Evolutionary conservation across 2,797 vertebrate species (phyloP).

Genomic region (Typhlichthys eigenmanni): DNA sequence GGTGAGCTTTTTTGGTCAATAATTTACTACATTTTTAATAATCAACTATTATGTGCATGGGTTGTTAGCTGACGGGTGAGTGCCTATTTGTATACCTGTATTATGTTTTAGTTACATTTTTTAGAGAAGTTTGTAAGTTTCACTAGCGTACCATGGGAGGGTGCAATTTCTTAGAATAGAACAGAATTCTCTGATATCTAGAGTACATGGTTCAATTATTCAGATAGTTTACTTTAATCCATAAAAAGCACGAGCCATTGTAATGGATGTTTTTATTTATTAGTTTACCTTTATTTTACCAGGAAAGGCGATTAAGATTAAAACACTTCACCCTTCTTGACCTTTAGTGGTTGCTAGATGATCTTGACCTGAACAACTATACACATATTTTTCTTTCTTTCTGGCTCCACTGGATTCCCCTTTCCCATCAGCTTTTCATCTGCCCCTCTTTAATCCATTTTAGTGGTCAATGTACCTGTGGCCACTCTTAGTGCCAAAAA

Average conservation of each 20-base stretch:
- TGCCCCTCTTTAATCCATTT: constrained; percentile 47
- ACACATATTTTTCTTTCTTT: constrained; percentile 33
- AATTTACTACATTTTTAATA: constrained; percentile 25
- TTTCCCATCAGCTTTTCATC: constrained; percentile 36
- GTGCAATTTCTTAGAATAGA: constrained; percentile 31
- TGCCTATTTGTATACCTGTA: constrained; percentile 52
- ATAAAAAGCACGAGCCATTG: no score
- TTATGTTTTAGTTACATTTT: constrained; percentile 43
- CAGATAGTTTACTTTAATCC: constrained; percentile 8
- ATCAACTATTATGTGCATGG: constrained; percentile 26
- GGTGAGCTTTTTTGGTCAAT: constrained; percentile 15
- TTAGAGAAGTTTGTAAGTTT: not conserved
- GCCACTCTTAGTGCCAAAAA: constrained; percentile 80
- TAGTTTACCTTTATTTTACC: no score
- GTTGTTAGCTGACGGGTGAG: constrained; percentile 63
- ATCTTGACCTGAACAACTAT: constrained; percentile 10
- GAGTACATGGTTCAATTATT: constrained; percentile 40
- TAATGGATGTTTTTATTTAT: no score
- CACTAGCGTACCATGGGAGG: constrained; percentile 35
- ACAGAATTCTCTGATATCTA: constrained; percentile 9
- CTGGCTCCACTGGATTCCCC: constrained; percentile 39
- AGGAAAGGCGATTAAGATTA: no score
- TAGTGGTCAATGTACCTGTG: constrained; percentile 67
- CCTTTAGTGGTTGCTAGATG: constrained; percentile 34
- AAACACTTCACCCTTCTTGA: constrained; percentile 22